These are phyloP conservation scores for Oncopodura yosiiana DNA, from an alignment of 1,140 invertebrate genomes.

Conservation along the genomic window DNA sequence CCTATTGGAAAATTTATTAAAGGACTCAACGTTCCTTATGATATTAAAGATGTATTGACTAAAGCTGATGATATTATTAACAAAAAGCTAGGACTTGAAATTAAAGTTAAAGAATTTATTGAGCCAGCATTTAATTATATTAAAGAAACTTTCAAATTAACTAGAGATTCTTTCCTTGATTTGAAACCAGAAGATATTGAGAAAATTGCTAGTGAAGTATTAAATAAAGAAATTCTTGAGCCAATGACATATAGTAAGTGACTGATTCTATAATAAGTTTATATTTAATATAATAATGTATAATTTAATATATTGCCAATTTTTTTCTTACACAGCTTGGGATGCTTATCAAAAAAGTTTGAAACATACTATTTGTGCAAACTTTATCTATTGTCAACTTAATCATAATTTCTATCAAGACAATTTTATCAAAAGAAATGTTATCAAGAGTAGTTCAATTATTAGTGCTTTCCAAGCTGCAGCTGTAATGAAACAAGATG, in stretches of 20 bases:
- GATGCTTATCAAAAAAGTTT: slow-evolving; percentile 28
- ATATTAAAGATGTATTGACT: slow-evolving; percentile 25
- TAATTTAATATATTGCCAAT: no score
- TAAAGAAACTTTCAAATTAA: slow-evolving; percentile 30
- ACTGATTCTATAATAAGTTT: no score
- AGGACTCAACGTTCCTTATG: slow-evolving; percentile 20
- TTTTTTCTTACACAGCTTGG: slow-evolving; percentile 21
- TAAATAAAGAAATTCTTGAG: slow-evolving; percentile 32
- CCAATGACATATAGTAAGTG: no score
- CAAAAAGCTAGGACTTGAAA: slow-evolving; percentile 28
- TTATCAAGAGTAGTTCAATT: slow-evolving; percentile 31
- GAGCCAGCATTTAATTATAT: slow-evolving; percentile 29
- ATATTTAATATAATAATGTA: no score
- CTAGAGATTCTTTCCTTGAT: slow-evolving; percentile 24
- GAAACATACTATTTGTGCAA: slow-evolving; percentile 22
- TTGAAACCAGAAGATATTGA: slow-evolving; percentile 28
- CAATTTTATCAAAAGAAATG: slow-evolving; percentile 32
- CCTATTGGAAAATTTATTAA: slow-evolving; percentile 28
- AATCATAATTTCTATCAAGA: slow-evolving; percentile 31
- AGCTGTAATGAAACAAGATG: slow-evolving; percentile 23
- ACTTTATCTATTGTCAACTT: slow-evolving; percentile 33
- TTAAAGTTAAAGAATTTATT: slow-evolving; percentile 27
- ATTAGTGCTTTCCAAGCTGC: slow-evolving; percentile 33
- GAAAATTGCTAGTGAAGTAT: slow-evolving; percentile 28
- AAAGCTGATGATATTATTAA: slow-evolving; percentile 32